A percentile compares a stretch with the other conserved stretches of the same genome.
phyloP scores from a whole-genome alignment of 2,113 vertebrate species.

The Chloropsis cyanopogon region DNA sequence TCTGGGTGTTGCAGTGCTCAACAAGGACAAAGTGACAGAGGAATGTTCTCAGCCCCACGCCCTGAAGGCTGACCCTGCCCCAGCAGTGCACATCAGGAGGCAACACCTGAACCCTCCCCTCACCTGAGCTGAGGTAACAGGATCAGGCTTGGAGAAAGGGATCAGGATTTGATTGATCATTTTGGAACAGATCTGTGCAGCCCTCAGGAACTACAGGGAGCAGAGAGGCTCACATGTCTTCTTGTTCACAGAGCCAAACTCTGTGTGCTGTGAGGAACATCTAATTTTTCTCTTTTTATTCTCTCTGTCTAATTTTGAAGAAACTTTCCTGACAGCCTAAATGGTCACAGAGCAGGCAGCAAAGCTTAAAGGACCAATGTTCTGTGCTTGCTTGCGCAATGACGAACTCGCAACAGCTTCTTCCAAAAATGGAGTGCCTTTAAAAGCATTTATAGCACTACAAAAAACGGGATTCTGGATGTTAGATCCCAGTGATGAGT shows the following conservation, averaged over 20 bases:
- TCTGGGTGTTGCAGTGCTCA: not conserved
- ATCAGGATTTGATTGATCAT: not conserved
- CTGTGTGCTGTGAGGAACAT: not conserved
- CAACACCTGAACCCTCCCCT: not conserved
- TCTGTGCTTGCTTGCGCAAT: not conserved
- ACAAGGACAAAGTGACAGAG: not conserved
- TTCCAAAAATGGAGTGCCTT: not conserved
- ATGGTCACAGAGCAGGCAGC: not conserved
- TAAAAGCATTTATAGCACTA: not conserved
- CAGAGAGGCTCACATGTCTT: not conserved
- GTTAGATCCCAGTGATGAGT: not conserved
- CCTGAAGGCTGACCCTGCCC: not conserved
- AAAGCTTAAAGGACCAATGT: not conserved
- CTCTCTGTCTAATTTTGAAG: not conserved
- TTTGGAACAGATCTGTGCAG: not conserved
- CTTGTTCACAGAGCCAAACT: not conserved
- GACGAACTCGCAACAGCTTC: not conserved
- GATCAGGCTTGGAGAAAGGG: not conserved
- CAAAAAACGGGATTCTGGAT: not conserved
- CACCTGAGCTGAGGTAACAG: not conserved
- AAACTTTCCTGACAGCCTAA: not conserved
- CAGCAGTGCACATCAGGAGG: not conserved
- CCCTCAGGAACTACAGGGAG: not conserved
- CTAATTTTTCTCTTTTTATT: not conserved
- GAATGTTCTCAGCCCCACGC: not conserved